phyloP scores from a whole-genome alignment of 2,113 vertebrate genomes.

The Ageneiosus marmoratus region DNA sequence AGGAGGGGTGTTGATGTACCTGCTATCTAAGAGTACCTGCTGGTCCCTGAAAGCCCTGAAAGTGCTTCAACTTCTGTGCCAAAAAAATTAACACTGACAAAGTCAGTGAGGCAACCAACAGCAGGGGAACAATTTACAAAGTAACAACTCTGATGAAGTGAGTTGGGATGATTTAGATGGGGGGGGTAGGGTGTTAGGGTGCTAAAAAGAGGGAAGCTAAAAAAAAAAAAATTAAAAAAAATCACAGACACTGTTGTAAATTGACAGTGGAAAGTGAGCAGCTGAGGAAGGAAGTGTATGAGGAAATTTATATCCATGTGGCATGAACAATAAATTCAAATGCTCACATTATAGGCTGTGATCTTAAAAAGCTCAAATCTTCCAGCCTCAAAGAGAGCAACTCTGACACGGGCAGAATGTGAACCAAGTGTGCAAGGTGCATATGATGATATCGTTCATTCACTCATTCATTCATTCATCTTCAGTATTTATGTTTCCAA shows the following conservation, averaged over 20 bases:
- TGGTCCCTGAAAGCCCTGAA: background rate
- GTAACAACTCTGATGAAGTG: constrained; percentile 54
- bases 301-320: constrained; percentile 46
- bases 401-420: background rate
- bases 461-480: background rate
- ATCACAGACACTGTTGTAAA: constrained; percentile 49
- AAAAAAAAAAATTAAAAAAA: background rate
- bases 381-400: background rate
- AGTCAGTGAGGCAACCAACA: constrained; percentile 36
- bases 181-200: background rate
- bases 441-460: background rate
- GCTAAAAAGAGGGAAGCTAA: background rate
- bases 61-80: constrained; percentile 1
- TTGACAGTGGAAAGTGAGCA: constrained; percentile 60
- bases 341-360: background rate
- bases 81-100: constrained; percentile 45
- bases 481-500: background rate
- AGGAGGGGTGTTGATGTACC: constrained; percentile 30
- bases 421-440: background rate
- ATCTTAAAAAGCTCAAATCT: background rate
- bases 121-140: constrained; percentile 65
- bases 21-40: constrained; percentile 13
- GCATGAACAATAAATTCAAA: constrained; percentile 51
- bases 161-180: constrained; percentile 38
- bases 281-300: constrained; percentile 54